Evolutionary conservation across 1,140 invertebrate species (phyloP).

Genomic region (Drosophila pruinosa): DNA sequence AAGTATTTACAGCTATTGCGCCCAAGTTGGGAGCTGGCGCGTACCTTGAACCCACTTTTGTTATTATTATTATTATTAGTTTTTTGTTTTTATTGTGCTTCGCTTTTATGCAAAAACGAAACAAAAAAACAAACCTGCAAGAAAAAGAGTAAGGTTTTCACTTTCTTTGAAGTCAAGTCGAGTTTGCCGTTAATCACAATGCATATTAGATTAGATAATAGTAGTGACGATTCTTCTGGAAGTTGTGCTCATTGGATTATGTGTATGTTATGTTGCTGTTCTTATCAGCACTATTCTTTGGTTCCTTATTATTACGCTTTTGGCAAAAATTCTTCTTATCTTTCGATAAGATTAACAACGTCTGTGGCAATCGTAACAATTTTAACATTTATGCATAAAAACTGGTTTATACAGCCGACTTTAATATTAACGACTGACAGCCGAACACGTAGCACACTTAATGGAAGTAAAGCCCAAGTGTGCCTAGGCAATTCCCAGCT

Average conservation of each 20-base stretch:
- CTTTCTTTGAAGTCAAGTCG: conserved; percentile 28
- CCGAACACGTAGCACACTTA: conserved; percentile 27
- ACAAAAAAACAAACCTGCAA: neutral
- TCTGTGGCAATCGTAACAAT: conserved; percentile 21
- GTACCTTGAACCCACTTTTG: conserved; percentile 64
- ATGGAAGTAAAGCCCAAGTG: neutral
- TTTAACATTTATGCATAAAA: conserved; percentile 20
- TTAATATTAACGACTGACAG: conserved; percentile 17
- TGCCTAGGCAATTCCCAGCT: conserved; percentile 13
- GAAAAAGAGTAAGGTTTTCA: conserved; percentile 16
- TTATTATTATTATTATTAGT: conserved; percentile 6
- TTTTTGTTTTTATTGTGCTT: conserved; percentile 54
- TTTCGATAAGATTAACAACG: conserved; percentile 27
- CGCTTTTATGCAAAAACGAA: conserved; percentile 18
- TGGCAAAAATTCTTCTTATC: neutral
- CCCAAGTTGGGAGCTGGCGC: conserved; percentile 27
- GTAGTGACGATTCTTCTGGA: too few relatives aligned
- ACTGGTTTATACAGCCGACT: conserved; percentile 23
- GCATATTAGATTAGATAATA: conserved; percentile 61
- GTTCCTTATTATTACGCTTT: neutral
- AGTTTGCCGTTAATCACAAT: conserved; percentile 40
- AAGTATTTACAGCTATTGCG: conserved; percentile 34
- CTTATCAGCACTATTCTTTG: neutral
- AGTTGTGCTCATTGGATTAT: conserved; percentile 9
- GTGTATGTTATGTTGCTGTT: neutral